Conservation (phyloP, 2,888 invertebrate species). For the Elmis aenea region DNA sequence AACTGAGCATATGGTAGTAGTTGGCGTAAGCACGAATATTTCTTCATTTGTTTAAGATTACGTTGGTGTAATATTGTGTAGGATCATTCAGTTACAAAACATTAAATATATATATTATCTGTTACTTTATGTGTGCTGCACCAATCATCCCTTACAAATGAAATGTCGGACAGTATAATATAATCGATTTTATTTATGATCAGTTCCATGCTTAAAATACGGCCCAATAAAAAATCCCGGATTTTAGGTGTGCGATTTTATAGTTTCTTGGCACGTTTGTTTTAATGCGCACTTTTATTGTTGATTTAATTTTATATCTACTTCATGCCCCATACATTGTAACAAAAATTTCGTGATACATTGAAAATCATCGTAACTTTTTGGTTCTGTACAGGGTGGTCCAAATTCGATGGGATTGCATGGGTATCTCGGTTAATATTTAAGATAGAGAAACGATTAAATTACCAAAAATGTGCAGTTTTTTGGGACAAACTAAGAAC, state of each 20-base stretch:
- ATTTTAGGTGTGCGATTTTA: conserved; percentile 28
- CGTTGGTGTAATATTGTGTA: conserved; percentile 26
- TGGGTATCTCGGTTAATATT: too few relatives aligned
- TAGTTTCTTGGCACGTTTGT: conserved; percentile 21
- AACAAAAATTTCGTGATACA: too few relatives aligned
- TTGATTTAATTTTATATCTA: conserved; percentile 16
- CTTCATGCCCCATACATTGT: too few relatives aligned
- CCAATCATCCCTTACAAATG: conserved; percentile 23
- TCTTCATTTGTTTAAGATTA: conserved; percentile 24
- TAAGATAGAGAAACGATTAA: too few relatives aligned
- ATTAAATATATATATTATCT: conserved; percentile 28
- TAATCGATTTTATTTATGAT: conserved; percentile 27
- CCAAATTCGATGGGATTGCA: too few relatives aligned
- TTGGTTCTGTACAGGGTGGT: too few relatives aligned
- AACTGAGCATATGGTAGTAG: conserved; percentile 24
- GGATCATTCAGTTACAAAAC: conserved; percentile 24
- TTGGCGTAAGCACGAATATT: conserved; percentile 21
- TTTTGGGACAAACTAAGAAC: too few relatives aligned
- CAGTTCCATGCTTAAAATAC: conserved; percentile 24
- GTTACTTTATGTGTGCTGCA: conserved; percentile 21
- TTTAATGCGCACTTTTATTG: conserved; percentile 16
- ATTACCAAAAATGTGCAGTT: too few relatives aligned
- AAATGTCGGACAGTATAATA: conserved; percentile 13
- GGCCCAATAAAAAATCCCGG: conserved; percentile 25
- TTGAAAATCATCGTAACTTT: too few relatives aligned